A percentile compares a stretch with the other conserved stretches of the same genome.
These are phyloP conservation scores for Psittacula cyanocephala DNA, from an alignment of 2,113 vertebrate genomes.

Conservation along the genomic window DNA sequence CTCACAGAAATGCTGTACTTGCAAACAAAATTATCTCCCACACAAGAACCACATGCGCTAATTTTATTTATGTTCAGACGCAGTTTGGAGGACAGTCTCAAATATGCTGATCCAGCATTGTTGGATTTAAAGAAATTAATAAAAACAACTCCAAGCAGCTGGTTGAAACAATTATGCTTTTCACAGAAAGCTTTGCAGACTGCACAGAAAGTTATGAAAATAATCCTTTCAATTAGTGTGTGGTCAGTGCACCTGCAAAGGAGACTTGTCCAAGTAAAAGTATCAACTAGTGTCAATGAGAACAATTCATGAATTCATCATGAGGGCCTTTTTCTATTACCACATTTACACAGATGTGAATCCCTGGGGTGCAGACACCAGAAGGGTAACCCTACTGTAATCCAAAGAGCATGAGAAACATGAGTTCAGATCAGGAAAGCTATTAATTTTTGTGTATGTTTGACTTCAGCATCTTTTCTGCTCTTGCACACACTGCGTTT, in stretches of 20 bases:
- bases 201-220: slow-evolving; percentile 85
- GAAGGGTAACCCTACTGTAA: slow-evolving; percentile 73
- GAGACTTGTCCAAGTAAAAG: slow-evolving; percentile 78
- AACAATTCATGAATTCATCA: slow-evolving; percentile 83
- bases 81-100: slow-evolving; percentile 50
- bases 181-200: slow-evolving; percentile 78
- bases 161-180: slow-evolving; percentile 79
- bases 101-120: slow-evolving; percentile 70
- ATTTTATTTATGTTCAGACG: slow-evolving; percentile 41
- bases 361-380: slow-evolving; percentile 74
- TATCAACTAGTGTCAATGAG: slow-evolving; percentile 72
- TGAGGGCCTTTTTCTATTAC: slow-evolving; percentile 71
- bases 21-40: slow-evolving; percentile 39
- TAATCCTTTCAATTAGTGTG: slow-evolving; percentile 86
- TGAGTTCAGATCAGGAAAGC: slow-evolving; percentile 74
- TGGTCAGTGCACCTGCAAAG: slow-evolving; percentile 85
- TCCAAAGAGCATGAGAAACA: slow-evolving; percentile 77
- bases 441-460: slow-evolving; percentile 71
- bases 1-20: slow-evolving; percentile 22
- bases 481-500: slow-evolving; percentile 39
- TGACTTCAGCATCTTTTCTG: slow-evolving; percentile 53
- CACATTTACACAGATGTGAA: slow-evolving; percentile 81
- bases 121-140: slow-evolving; percentile 78
- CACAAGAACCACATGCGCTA: neutral
- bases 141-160: slow-evolving; percentile 79